phyloP scores from a whole-genome alignment of 2,888 invertebrate genomes.

The Chrysolina americana region DNA sequence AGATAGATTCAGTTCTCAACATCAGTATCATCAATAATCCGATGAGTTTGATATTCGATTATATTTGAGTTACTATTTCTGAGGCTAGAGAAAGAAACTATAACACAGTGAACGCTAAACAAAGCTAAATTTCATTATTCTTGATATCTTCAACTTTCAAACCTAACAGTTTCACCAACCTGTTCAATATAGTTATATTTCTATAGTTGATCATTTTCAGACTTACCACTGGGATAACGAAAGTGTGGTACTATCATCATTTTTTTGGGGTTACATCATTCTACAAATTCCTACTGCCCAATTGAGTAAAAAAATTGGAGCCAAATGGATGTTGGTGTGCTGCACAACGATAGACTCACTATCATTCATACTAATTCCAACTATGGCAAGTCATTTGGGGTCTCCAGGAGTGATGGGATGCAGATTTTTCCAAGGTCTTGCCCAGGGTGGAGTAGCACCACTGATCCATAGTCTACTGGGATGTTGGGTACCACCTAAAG shows the following conservation, averaged over 20 bases:
- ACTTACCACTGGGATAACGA: slow-evolving; percentile 73
- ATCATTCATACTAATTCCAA: slow-evolving; percentile 78
- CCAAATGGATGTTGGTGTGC: slow-evolving; percentile 76
- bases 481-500: slow-evolving; percentile 81
- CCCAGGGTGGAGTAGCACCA: slow-evolving; percentile 82
- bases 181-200: too few species aligned
- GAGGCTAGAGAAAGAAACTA: too few species aligned
- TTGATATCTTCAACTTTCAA: too few species aligned
- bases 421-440: slow-evolving; percentile 81
- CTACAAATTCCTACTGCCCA: slow-evolving; percentile 82
- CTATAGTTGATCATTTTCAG: slow-evolving; percentile 58
- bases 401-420: slow-evolving; percentile 76
- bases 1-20: too few species aligned
- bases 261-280: slow-evolving; percentile 85
- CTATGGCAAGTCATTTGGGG: slow-evolving; percentile 76
- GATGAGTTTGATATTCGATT: too few species aligned
- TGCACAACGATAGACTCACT: slow-evolving; percentile 76
- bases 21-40: too few species aligned
- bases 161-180: too few species aligned
- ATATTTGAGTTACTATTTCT: too few species aligned
- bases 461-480: slow-evolving; percentile 81
- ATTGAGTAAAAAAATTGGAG: slow-evolving; percentile 82
- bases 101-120: too few species aligned
- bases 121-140: too few species aligned
- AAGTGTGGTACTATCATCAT: slow-evolving; percentile 79